Conservation (phyloP, 2,888 invertebrate genomes). For the Drosophila basisetae region DNA sequence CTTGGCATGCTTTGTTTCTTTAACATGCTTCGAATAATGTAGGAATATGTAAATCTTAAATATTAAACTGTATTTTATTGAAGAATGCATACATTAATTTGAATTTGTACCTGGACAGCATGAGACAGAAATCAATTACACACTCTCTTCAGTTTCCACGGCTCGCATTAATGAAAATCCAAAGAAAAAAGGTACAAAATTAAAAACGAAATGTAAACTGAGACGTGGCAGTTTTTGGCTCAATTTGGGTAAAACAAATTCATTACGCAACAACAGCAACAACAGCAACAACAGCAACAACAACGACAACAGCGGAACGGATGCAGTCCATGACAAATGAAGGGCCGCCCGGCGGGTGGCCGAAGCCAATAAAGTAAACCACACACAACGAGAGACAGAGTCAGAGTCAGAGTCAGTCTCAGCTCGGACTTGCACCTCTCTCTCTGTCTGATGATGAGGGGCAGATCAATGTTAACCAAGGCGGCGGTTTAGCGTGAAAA, state of each 20-base stretch:
- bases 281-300: conserved; percentile 15
- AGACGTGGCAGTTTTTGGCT: conserved; percentile 56
- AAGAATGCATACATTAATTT: not conserved
- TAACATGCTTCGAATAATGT: not conserved
- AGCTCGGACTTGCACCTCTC: conserved; percentile 15
- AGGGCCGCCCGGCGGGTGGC: conserved; percentile 62
- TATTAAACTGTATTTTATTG: not conserved
- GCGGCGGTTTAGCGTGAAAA: conserved; percentile 67
- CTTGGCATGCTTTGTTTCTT: not conserved
- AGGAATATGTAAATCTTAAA: not conserved
- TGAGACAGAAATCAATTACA: conserved; percentile 72
- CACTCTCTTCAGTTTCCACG: conserved; percentile 58
- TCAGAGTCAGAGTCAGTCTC: conserved; percentile 14
- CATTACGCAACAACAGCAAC: conserved; percentile 61
- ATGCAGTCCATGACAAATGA: conserved; percentile 71
- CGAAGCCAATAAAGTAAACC: conserved; percentile 54
- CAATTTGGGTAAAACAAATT: conserved; percentile 69
- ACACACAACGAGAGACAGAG: conserved; percentile 54
- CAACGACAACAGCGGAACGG: conserved; percentile 36
- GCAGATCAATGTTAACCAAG: not conserved
- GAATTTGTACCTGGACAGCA: conserved; percentile 36
- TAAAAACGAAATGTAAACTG: conserved; percentile 48
- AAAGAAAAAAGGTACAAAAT: conserved; percentile 47
- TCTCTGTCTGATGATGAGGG: not conserved
- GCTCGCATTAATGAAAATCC: conserved; percentile 68